Conservation (phyloP, 2,888 invertebrate genomes). For the Callimorpha dominula region DNA sequence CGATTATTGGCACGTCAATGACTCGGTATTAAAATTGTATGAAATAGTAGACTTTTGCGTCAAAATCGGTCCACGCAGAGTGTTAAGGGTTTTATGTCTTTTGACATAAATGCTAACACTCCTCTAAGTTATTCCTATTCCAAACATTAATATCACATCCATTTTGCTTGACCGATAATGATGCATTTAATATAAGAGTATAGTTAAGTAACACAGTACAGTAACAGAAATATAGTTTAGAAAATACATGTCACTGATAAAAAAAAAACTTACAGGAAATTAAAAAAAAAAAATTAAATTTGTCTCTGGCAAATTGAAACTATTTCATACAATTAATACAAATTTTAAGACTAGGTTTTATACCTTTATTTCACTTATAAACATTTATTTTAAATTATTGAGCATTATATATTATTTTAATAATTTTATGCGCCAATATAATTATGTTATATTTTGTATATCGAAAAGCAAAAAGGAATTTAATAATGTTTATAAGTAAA, state of each 20-base stretch:
- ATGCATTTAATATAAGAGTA: conserved; percentile 20
- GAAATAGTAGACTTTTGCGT: conserved; percentile 54
- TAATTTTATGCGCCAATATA: neutral
- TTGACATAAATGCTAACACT: conserved; percentile 81
- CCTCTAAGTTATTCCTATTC: conserved; percentile 21
- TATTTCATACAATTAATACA: conserved; percentile 50
- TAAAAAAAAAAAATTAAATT: neutral
- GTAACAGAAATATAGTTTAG: neutral
- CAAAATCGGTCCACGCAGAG: conserved; percentile 44
- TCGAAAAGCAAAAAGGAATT: conserved; percentile 7
- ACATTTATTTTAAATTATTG: conserved; percentile 33
- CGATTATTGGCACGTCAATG: conserved; percentile 80
- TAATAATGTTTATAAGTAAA: conserved; percentile 40
- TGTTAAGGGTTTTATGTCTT: conserved; percentile 78
- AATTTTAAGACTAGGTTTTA: conserved; percentile 53
- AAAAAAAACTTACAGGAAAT: neutral
- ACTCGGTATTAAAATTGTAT: conserved; percentile 65
- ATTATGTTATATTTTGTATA: conserved; percentile 2
- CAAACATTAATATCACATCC: conserved; percentile 36
- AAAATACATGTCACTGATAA: conserved; percentile 1
- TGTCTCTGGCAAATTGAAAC: conserved; percentile 23
- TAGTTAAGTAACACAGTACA: neutral
- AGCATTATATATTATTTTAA: conserved; percentile 22
- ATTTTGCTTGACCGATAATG: conserved; percentile 22
- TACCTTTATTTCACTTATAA: conserved; percentile 43